phyloP scores from a whole-genome alignment of 2,888 invertebrate genomes.

The Diogma glabrata region DNA sequence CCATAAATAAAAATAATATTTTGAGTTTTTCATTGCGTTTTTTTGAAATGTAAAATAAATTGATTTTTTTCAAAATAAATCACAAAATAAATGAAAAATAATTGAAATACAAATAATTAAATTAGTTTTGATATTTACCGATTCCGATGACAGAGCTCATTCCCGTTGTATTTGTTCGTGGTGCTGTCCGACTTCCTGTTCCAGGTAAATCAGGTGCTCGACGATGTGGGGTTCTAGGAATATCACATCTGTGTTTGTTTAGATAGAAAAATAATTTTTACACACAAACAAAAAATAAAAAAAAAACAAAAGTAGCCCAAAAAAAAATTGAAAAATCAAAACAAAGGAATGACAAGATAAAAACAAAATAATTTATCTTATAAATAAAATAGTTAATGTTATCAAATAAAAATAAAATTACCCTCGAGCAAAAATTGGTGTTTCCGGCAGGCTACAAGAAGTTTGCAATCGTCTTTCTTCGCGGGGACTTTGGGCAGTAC shows the following conservation, averaged over 20 bases:
- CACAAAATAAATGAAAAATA: too few relatives aligned
- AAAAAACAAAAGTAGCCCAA: neutral
- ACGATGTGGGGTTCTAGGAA: slow-evolving; percentile 69
- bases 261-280: neutral
- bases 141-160: slow-evolving; percentile 36
- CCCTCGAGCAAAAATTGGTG: slow-evolving; percentile 75
- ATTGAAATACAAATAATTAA: too few relatives aligned
- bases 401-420: slow-evolving; percentile 17
- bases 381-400: neutral
- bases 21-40: too few relatives aligned
- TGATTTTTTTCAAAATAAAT: too few relatives aligned
- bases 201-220: slow-evolving; percentile 39
- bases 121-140: slow-evolving; percentile 22
- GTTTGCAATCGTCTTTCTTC: slow-evolving; percentile 61
- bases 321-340: neutral
- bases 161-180: slow-evolving; percentile 38
- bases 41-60: too few relatives aligned
- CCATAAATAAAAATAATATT: too few relatives aligned
- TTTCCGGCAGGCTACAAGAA: slow-evolving; percentile 79
- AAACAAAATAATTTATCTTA: neutral
- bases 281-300: slow-evolving; percentile 2
- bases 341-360: neutral
- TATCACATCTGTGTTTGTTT: slow-evolving; percentile 47
- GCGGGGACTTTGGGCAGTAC: slow-evolving; percentile 43
- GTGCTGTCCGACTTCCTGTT: slow-evolving; percentile 43